Percentiles rank a stretch among this genome's conserved stretches.
These are phyloP conservation scores for Gastracanthus pulcherrimus DNA, from an alignment of 2,888 invertebrate genomes.

Conservation along the genomic window DNA sequence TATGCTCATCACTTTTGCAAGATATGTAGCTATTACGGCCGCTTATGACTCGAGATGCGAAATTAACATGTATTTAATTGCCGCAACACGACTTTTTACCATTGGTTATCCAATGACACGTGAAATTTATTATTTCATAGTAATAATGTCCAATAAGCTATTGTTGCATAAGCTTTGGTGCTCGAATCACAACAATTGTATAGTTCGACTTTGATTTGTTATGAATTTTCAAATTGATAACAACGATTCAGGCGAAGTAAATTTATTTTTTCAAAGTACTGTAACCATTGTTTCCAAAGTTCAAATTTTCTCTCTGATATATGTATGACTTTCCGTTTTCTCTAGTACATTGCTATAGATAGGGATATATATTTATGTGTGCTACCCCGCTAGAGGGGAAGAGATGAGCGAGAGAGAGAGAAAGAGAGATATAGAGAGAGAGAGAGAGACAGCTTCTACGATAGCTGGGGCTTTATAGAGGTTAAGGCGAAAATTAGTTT, in stretches of 20 bases:
- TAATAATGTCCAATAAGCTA: background rate
- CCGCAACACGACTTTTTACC: background rate
- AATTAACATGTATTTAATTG: background rate
- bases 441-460: no score
- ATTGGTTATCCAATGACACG: background rate
- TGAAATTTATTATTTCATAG: background rate
- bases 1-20: constrained; percentile 1
- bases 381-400: no score
- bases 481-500: no score
- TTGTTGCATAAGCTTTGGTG: no score
- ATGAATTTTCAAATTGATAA: background rate
- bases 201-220: background rate
- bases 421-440: no score
- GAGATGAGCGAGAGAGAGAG: no score
- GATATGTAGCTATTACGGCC: background rate
- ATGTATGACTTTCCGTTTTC: no score
- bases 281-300: background rate
- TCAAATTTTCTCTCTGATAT: background rate
- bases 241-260: background rate
- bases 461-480: no score
- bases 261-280: background rate
- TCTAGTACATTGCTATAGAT: no score
- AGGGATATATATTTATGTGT: no score
- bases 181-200: constrained; percentile 2
- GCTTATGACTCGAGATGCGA: constrained; percentile 19